Conservation (phyloP, 2,888 invertebrate species). For the Caenorhabditis sp. region DNA sequence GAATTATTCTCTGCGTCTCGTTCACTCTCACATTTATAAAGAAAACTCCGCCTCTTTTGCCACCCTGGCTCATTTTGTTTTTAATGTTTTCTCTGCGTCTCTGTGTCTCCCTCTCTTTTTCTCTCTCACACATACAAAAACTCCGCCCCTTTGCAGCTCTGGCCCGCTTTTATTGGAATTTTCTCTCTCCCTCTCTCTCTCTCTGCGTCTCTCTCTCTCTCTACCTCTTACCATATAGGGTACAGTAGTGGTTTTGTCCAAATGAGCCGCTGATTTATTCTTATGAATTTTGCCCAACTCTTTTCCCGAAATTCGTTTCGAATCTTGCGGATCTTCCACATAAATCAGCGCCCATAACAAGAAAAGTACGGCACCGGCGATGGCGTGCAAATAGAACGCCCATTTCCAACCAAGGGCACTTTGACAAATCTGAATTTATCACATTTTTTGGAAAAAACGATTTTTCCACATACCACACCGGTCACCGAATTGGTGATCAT, state of each 20-base stretch:
- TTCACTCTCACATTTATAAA: no score
- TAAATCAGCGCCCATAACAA: slow-evolving; percentile 46
- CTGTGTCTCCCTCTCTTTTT: no score
- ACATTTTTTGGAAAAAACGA: background rate
- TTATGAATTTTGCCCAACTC: slow-evolving; percentile 49
- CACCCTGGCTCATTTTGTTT: no score
- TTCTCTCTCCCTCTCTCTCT: no score
- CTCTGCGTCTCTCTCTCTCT: no score
- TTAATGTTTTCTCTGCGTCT: no score
- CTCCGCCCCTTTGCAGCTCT: no score
- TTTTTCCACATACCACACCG: slow-evolving; percentile 29
- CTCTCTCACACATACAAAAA: no score
- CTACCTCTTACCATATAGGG: slow-evolving; percentile 48
- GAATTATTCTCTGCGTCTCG: no score
- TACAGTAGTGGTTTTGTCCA: slow-evolving; percentile 43
- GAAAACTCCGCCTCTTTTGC: no score
- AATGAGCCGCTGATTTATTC: slow-evolving; percentile 49
- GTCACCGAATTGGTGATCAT: slow-evolving; percentile 58
- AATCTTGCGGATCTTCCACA: slow-evolving; percentile 44
- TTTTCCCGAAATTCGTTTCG: slow-evolving; percentile 33
- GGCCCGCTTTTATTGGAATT: no score
- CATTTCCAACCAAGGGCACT: slow-evolving; percentile 44
- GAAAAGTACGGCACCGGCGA: slow-evolving; percentile 39
- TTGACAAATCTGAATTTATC: slow-evolving; percentile 16
- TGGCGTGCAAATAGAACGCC: slow-evolving; percentile 36